Base-by-base conservation (phyloP, 2,797 vertebrate species). In the Darevskia mixta region DNA sequence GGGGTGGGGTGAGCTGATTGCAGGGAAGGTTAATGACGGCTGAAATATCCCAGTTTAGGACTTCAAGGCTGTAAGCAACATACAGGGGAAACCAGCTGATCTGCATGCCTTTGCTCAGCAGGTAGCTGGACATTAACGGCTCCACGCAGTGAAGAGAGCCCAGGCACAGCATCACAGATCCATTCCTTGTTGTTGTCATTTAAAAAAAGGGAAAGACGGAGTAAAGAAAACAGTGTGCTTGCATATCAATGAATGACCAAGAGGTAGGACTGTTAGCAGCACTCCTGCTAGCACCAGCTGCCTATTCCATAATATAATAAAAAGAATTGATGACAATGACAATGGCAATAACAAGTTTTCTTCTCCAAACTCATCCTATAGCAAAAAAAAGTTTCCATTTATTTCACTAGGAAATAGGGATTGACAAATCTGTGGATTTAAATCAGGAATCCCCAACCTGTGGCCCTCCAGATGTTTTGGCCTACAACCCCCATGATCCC, bases 1-100 rank as follows among this genome's bases (percentile, higher is more conserved):
- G 49, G 49, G 49, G 49, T 49, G 49, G 49, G 11, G 3, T 49
- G 49, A 49, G 49, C 49, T 15, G 49, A 55, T 55, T 55, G 49
- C 49, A 55, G 49, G 49, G 49, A 55, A 55, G 13, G 82, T 91
- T 75, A 92, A 78, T 67, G 82, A 55, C 80, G 58, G 90, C 66
- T 73, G 80, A 80, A 8, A 58, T 10, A 83, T 88, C 58, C 86
- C 78, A 32, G 84, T 1, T 38, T 13, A 85, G n/a, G 66, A 75
- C 49, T n/a, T 58, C 7, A 66, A 88, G 35, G 13, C 35, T 32
- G 0, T 75, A 66, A n/a, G 0, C 23, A 4, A 85, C 32, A 1
- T 86, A 29, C 0, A 89, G 8, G 82, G 6, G 83, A 0, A 11
- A 0, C 1, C 0, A 25, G 66, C 43, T 69, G 20, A 79, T 72